These are phyloP conservation scores for Yoshiicerus persimilis DNA, from an alignment of 1,140 invertebrate genomes.

Conservation along the genomic window DNA sequence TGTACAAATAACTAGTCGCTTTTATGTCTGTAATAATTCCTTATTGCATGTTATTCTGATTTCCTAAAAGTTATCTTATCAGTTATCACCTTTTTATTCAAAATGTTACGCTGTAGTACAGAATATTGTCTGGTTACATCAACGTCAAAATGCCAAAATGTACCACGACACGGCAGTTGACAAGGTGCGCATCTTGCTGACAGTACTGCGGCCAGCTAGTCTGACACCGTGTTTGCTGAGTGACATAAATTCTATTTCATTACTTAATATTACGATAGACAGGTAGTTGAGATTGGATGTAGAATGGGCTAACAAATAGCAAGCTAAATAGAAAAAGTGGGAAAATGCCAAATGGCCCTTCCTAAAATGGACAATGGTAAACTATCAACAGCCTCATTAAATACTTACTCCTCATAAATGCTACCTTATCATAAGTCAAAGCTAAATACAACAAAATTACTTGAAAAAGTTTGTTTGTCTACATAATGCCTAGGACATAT, in stretches of 20 bases:
- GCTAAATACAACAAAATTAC: not conserved
- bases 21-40: too few species aligned
- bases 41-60: too few species aligned
- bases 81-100: not conserved
- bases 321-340: not conserved
- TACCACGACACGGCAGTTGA: too few species aligned
- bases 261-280: not conserved
- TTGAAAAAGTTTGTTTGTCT: too few species aligned
- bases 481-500: too few species aligned
- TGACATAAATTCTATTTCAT: not conserved
- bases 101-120: not conserved
- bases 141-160: not conserved
- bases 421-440: not conserved
- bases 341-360: not conserved
- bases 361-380: conserved; percentile 8
- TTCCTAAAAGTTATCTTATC: too few species aligned
- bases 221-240: not conserved
- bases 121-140: not conserved
- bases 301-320: not conserved
- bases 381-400: not conserved
- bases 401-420: not conserved
- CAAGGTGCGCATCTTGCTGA: too few species aligned
- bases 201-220: not conserved
- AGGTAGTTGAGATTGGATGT: not conserved
- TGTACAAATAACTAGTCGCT: too few species aligned